phyloP scores from a whole-genome alignment of 37 sponge, comb jelly and placozoan genomes.

The Theonella swinhoei region DNA sequence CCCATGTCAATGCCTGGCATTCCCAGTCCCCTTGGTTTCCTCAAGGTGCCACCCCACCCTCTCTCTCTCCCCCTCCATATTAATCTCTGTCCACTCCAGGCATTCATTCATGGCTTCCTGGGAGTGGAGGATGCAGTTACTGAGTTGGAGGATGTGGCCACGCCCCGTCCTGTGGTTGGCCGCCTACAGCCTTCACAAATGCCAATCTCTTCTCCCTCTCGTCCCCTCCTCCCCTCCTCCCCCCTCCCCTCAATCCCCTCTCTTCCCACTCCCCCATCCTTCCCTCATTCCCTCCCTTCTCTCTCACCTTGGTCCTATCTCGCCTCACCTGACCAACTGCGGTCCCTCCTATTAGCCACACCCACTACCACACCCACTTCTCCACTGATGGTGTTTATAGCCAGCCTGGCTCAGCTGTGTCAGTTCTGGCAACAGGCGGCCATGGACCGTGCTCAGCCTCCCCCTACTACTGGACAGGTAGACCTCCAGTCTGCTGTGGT shows the following conservation, averaged over 20 bases:
- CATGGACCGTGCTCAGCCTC: constrained; percentile 1
- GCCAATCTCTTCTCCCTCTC: constrained; percentile 51
- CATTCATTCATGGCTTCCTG: background rate
- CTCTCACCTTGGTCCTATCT: constrained; percentile 40
- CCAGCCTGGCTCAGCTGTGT: constrained; percentile 54
- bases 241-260: constrained; percentile 67
- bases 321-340: constrained; percentile 33
- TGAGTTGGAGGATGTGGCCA: background rate
- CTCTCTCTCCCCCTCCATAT: too few species aligned
- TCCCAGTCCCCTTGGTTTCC: constrained; percentile 19
- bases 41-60: too few species aligned
- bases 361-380: constrained; percentile 37
- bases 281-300: constrained; percentile 52
- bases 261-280: constrained; percentile 43
- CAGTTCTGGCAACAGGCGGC: constrained; percentile 36
- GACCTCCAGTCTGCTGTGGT: background rate
- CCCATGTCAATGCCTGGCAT: background rate
- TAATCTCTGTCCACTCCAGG: too few species aligned
- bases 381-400: constrained; percentile 57
- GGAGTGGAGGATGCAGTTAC: background rate
- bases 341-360: constrained; percentile 52
- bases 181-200: constrained; percentile 11
- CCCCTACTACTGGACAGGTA: constrained; percentile 4
- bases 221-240: constrained; percentile 53
- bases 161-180: background rate